phyloP scores from a whole-genome alignment of 2,888 invertebrate species.

The Seira ritae region DNA sequence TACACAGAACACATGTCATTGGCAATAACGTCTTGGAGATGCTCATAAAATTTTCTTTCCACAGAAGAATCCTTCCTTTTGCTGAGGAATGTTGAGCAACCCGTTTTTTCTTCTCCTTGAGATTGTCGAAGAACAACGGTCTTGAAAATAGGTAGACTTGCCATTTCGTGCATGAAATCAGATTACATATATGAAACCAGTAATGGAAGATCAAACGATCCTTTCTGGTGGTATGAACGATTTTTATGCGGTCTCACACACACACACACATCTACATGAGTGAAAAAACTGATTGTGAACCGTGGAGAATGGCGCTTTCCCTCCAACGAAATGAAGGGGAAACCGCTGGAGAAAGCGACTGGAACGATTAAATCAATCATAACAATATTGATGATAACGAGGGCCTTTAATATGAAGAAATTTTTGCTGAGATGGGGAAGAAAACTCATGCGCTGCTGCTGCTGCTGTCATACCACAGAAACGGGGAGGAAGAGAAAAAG shows the following conservation, averaged over 20 bases:
- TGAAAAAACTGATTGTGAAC: constrained; percentile 42
- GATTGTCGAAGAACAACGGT: constrained; percentile 7
- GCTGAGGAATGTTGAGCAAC: not conserved
- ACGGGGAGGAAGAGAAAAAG: too few species aligned
- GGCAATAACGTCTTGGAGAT: constrained; percentile 60
- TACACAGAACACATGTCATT: constrained; percentile 55
- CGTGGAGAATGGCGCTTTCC: not conserved
- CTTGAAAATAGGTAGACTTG: constrained; percentile 40
- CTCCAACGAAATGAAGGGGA: not conserved
- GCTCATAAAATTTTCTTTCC: constrained; percentile 61
- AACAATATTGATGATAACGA: constrained; percentile 59
- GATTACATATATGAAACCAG: constrained; percentile 52
- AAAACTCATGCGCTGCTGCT: too few species aligned
- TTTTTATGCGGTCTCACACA: constrained; percentile 48
- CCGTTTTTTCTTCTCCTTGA: not conserved
- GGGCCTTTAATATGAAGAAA: constrained; percentile 32
- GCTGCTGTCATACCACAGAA: too few species aligned
- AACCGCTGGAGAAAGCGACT: constrained; percentile 13
- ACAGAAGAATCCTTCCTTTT: constrained; percentile 20
- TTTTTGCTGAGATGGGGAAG: not conserved
- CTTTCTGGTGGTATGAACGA: constrained; percentile 43
- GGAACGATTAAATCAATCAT: constrained; percentile 62
- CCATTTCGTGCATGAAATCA: constrained; percentile 60
- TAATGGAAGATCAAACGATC: constrained; percentile 62
- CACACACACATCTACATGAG: too few species aligned